Evolutionary conservation across 2,797 vertebrate genomes (phyloP).

Genomic region (Decapterus maruadsi): DNA sequence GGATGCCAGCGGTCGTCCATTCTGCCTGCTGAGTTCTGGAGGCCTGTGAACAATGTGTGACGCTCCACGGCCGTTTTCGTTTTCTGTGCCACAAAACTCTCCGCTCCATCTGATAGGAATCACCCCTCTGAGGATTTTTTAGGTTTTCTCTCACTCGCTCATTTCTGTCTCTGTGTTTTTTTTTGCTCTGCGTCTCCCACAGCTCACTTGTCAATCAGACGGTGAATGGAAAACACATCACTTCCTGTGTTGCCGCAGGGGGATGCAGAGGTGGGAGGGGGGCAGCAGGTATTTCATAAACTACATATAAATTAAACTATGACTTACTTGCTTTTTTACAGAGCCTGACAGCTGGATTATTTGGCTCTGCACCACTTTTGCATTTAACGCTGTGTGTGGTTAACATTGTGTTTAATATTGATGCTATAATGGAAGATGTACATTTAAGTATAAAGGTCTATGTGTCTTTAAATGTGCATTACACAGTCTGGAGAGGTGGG

Average conservation of each 20-base stretch:
- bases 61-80: conserved; percentile 26
- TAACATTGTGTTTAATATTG: background rate
- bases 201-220: conserved; percentile 22
- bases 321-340: background rate
- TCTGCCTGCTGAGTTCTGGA: conserved; percentile 47
- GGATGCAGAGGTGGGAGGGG: background rate
- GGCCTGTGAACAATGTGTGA: conserved; percentile 61
- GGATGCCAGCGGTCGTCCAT: conserved; percentile 53
- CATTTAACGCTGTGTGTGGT: background rate
- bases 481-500: background rate
- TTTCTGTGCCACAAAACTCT: conserved; percentile 10
- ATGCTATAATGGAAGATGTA: background rate
- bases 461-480: background rate
- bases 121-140: background rate
- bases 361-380: background rate
- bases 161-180: conserved; percentile 15
- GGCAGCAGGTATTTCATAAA: background rate
- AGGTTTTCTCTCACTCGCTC: background rate
- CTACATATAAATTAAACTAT: background rate
- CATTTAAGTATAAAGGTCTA: background rate
- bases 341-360: background rate
- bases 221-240: conserved; percentile 32
- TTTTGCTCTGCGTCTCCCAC: background rate
- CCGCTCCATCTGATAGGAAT: conserved; percentile 23
- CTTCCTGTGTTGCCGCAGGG: conserved; percentile 22